Evolutionary conservation across 2,888 invertebrate genomes (phyloP), one percentile per base, ranked within the genome.

Genomic region (Capitulum mitella): DNA sequence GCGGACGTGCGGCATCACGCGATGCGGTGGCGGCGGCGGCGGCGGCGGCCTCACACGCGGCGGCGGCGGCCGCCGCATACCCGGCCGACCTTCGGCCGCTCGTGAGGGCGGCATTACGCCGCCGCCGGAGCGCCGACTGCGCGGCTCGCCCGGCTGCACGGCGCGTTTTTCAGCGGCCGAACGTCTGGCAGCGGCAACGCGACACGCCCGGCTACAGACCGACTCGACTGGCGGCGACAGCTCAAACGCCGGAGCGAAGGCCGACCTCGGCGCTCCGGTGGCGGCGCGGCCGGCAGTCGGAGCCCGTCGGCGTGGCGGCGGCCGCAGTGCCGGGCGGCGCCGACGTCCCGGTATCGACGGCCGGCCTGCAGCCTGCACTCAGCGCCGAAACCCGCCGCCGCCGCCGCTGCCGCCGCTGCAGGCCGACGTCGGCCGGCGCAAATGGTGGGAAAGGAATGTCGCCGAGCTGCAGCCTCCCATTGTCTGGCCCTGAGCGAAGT

Each of bases 391-490:
- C 14, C 46, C 6, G 16, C n/a, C 54, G 22, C 10, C 26, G 54
- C 26, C n/a, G 26, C 16, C 19, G 19, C 51, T 19, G 54, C 54
- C 54, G 61, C 32, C 61, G 61, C 61, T 61, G 61, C 29, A 16
- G 61, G 61, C 61, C 16, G n/a, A 1, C n/a, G 3, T 22, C 22
- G 54, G 22, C 16, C 51, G 22, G 54, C 16, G 54, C 54, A 61
- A 61, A 61, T 32, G 61, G 61, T 61, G 61, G n/a, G 61, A 61
- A 61, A n/a, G 61, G 61, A 61, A 61, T 61, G 61, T 32, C 32
- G 51, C 51, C 32, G n/a, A 29, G n/a, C 6, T 61, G 61, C 61
- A 61, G 61, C n/a, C 32, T 10, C 32, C 8, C 32, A 10, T 14
- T 8, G 61, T 16, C 26, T 6, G n/a, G 26, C 54, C 22, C 54